A percentile compares a stretch with the other conserved stretches of the same genome.
These are phyloP conservation scores for Platerodrilus igneus DNA, from an alignment of 2,888 invertebrate genomes.

Conservation along the genomic window DNA sequence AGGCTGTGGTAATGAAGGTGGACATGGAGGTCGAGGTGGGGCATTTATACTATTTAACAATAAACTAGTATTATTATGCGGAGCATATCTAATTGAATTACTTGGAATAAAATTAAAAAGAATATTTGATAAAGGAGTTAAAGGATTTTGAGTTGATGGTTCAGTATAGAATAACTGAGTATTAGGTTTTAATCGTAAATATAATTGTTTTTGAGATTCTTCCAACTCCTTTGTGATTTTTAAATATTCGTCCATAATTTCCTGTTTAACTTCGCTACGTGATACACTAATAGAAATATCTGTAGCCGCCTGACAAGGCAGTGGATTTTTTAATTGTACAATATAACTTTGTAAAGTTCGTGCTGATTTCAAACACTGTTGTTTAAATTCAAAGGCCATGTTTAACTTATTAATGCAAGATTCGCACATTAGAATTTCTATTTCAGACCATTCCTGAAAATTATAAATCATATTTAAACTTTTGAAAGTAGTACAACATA, in stretches of 20 bases:
- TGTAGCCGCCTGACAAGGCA: too few relatives aligned
- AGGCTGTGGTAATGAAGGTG: conserved; percentile 18
- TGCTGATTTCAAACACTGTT: conserved; percentile 42
- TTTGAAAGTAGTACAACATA: conserved; percentile 30
- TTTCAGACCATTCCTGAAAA: conserved; percentile 42
- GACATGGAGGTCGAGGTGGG: not conserved
- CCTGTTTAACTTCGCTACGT: conserved; percentile 13
- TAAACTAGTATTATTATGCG: conserved; percentile 10
- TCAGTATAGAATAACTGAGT: conserved; percentile 12
- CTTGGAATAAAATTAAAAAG: conserved; percentile 42
- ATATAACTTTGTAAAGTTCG: conserved; percentile 39
- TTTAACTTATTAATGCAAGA: conserved; percentile 42
- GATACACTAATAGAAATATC: conserved; percentile 10
- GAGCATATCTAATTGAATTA: conserved; percentile 8
- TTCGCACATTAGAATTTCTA: conserved; percentile 42
- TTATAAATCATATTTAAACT: not conserved
- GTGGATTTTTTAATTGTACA: conserved; percentile 36
- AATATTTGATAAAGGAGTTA: conserved; percentile 37
- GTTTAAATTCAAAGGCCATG: conserved; percentile 42
- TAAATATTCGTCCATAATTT: conserved; percentile 15
- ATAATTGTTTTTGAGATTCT: conserved; percentile 9
- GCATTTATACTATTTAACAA: conserved; percentile 6
- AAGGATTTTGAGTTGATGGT: conserved; percentile 13
- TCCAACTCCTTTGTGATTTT: conserved; percentile 12
- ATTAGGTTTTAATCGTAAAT: conserved; percentile 10